Conservation (phyloP, 2,113 vertebrate genomes). For the Aegotheles bennettii region DNA sequence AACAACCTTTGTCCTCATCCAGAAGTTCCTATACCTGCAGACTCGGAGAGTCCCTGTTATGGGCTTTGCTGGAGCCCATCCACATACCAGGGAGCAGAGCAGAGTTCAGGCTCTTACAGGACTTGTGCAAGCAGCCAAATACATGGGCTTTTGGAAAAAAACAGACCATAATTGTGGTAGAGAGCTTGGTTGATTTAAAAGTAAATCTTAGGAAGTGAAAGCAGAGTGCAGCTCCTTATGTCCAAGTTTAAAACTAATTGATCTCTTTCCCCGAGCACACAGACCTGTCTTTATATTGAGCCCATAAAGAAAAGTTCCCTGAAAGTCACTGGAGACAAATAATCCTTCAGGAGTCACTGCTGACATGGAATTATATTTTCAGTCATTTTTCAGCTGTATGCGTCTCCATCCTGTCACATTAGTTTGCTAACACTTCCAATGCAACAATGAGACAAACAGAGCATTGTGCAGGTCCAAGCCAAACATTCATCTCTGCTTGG, state of each 20-base stretch:
- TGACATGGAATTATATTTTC: conserved; percentile 63
- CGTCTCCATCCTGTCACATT: conserved; percentile 66
- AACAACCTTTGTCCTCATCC: background rate
- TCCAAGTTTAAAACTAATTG: conserved; percentile 37
- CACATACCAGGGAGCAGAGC: background rate
- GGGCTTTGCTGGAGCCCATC: background rate
- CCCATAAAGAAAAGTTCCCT: conserved; percentile 30
- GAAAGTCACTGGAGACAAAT: conserved; percentile 51
- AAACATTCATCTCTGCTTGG: conserved; percentile 71
- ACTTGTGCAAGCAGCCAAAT: background rate
- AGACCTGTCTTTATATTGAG: conserved; percentile 49
- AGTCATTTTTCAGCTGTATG: conserved; percentile 51
- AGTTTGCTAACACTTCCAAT: conserved; percentile 70
- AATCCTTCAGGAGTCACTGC: conserved; percentile 60
- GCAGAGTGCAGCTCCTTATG: conserved; percentile 22
- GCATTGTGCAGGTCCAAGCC: conserved; percentile 66
- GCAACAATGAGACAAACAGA: conserved; percentile 71
- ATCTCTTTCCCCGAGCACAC: background rate
- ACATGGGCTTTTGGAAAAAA: background rate
- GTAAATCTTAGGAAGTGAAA: conserved; percentile 29
- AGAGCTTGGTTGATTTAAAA: conserved; percentile 4
- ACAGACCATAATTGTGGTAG: background rate
- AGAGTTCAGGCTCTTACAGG: background rate
- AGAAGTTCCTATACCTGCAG: background rate
- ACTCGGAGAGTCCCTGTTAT: accelerated